Conservation (phyloP, 1,140 invertebrate genomes). For the Drosophila pachea region DNA sequence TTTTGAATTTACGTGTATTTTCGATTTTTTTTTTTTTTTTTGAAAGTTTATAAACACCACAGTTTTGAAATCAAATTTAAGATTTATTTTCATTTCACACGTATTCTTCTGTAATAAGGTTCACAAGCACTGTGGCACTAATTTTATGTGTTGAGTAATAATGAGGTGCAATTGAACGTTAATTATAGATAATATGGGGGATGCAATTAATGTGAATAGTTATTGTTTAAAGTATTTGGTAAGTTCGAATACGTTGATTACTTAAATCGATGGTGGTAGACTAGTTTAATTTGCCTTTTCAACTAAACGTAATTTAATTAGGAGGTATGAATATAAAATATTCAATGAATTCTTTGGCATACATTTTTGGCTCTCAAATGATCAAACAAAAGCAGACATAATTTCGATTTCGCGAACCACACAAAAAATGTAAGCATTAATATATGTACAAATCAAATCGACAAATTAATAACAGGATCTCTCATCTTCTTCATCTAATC, state of each 20-base stretch:
- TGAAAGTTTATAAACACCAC: neutral
- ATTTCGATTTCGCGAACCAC: slow-evolving; percentile 52
- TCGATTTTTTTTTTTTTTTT: no score
- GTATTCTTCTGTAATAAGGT: slow-evolving; percentile 51
- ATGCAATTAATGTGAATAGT: slow-evolving; percentile 33
- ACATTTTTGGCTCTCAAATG: slow-evolving; percentile 40
- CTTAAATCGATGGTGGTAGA: slow-evolving; percentile 58
- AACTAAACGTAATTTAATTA: slow-evolving; percentile 51
- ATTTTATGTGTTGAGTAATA: slow-evolving; percentile 51
- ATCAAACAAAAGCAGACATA: slow-evolving; percentile 33
- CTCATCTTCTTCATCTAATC: slow-evolving; percentile 54
- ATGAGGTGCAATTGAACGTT: slow-evolving; percentile 59
- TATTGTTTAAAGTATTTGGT: slow-evolving; percentile 23
- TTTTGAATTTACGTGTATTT: no score
- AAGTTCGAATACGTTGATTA: slow-evolving; percentile 45
- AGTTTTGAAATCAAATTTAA: slow-evolving; percentile 40
- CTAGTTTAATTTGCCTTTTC: slow-evolving; percentile 48
- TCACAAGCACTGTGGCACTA: slow-evolving; percentile 72
- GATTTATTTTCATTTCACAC: slow-evolving; percentile 51
- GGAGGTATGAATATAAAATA: slow-evolving; percentile 36
- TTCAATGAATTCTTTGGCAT: slow-evolving; percentile 52
- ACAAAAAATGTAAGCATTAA: slow-evolving; percentile 8
- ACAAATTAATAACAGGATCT: slow-evolving; percentile 59
- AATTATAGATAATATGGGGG: slow-evolving; percentile 18
- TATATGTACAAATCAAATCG: slow-evolving; percentile 64